A percentile compares a stretch with the other conserved stretches of the same genome.
Conservation (phyloP, 1,140 invertebrate species). For the Diorhabda sublineata region DNA sequence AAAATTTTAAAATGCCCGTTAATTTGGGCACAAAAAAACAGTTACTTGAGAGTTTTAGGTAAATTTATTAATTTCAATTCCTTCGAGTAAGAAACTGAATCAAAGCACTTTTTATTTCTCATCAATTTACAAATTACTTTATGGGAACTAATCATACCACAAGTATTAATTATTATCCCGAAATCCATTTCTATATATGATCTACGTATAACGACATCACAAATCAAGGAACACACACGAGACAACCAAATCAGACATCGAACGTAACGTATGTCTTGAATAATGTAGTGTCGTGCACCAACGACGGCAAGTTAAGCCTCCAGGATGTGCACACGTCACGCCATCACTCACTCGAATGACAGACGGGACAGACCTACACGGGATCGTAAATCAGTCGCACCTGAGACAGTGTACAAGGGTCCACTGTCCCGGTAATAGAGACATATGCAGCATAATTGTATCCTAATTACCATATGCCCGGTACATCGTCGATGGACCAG, state of each 20-base stretch:
- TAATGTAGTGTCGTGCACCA: conserved; percentile 23
- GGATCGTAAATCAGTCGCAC: conserved; percentile 35
- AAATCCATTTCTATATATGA: not conserved
- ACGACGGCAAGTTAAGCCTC: no score
- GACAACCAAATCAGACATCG: conserved; percentile 8
- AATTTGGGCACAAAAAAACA: no score
- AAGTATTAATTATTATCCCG: no score
- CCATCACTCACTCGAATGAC: conserved; percentile 31
- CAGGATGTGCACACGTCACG: conserved; percentile 29
- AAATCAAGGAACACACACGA: conserved; percentile 11
- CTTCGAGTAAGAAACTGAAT: no score
- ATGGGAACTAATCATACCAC: no score
- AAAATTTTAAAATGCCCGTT: no score
- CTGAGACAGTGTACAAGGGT: conserved; percentile 36
- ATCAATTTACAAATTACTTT: no score
- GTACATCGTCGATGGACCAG: conserved; percentile 2
- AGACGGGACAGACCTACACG: conserved; percentile 25
- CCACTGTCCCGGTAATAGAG: conserved; percentile 37
- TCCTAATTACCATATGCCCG: conserved; percentile 31
- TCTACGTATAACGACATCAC: conserved; percentile 7
- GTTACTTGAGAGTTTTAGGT: no score
- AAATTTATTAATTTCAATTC: no score
- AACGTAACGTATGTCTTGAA: conserved; percentile 20
- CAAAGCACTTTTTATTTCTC: no score
- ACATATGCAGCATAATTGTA: conserved; percentile 38